Evolutionary conservation across 2,888 invertebrate species (phyloP), one percentile per base, ranked within the genome.

Genomic region (Dynastes grantii): DNA sequence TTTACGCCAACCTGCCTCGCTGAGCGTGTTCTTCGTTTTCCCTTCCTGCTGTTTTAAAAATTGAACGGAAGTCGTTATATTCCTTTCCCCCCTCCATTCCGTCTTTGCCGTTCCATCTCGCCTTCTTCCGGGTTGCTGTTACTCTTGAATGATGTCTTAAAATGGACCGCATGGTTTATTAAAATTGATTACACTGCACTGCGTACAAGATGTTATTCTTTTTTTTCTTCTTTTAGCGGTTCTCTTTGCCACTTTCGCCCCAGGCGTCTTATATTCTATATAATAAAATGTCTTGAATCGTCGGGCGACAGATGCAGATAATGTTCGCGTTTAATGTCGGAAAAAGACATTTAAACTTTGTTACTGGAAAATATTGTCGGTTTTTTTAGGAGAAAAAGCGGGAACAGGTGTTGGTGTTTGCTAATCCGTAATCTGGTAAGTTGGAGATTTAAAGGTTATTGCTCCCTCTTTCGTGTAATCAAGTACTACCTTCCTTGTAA

Each of bases 131-230:
- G 29, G 32, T 63, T 64, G 53, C 53, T 53, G n/a, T 53, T 55
- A 6, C 61, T 40, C 22, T 75, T 8, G 49, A 65, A 73, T 53
- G 76, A 76, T 70, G 76, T 76, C 77, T 78, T 71, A 71, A 58
- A 76, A 76, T 78, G 78, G 76, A 76, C 76, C 68, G 68, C 63
- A 76, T 61, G 68, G 67, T 78, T 78, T 78, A 78, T 78, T 76
- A 78, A 78, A 78, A 78, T 78, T 78, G 78, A 78, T 78, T 76
- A 68, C 51, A 61, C 78, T 68, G 78, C 78, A 78, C 63, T 78
- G 78, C 78, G 78, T 63, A 78, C 45, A 76, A 78, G 71, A 71
- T 78, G 77, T 71, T 78, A 61, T 78, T 51, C 73, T 51, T 63
- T 53, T 51, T 71, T 51, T 37, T 16, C n/a, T 53, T 53, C 22